These are phyloP conservation scores for Bombus soroeensis DNA, from an alignment of 1,140 invertebrate species.

Conservation along the genomic window DNA sequence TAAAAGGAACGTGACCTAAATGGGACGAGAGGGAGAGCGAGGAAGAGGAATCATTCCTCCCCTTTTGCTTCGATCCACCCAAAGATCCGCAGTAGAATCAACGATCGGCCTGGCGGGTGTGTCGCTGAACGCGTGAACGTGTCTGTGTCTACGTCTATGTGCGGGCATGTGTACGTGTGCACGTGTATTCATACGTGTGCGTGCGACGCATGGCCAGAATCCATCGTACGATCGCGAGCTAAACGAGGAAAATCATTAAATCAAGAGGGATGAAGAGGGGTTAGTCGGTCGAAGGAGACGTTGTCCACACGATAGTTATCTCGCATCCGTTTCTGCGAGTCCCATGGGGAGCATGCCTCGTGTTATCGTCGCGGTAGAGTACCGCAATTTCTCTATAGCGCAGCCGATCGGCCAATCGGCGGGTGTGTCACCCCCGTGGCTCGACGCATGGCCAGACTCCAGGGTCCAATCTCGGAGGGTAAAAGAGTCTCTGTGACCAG, in stretches of 20 bases:
- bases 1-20: slow-evolving; percentile 30
- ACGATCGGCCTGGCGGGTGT: slow-evolving; percentile 47
- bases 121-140: slow-evolving; percentile 12
- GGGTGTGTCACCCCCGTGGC: slow-evolving; percentile 60
- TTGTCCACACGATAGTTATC: background rate
- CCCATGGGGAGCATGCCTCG: background rate
- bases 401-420: slow-evolving; percentile 54
- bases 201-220: slow-evolving; percentile 44
- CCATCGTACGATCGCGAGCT: background rate
- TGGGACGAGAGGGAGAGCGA: slow-evolving; percentile 10
- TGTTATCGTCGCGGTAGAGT: slow-evolving; percentile 39
- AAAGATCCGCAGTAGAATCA: slow-evolving; percentile 48
- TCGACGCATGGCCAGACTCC: slow-evolving; percentile 52
- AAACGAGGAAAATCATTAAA: slow-evolving; percentile 40
- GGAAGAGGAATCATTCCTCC: slow-evolving; percentile 21
- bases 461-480: background rate
- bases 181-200: background rate
- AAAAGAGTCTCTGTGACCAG: background rate
- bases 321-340: background rate
- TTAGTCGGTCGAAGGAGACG: background rate
- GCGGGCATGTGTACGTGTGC: too few relatives aligned
- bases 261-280: background rate
- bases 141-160: background rate
- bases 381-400: slow-evolving; percentile 64
- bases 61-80: slow-evolving; percentile 32